phyloP scores from a whole-genome alignment of 2,113 vertebrate species.

The Castor canadensis region DNA sequence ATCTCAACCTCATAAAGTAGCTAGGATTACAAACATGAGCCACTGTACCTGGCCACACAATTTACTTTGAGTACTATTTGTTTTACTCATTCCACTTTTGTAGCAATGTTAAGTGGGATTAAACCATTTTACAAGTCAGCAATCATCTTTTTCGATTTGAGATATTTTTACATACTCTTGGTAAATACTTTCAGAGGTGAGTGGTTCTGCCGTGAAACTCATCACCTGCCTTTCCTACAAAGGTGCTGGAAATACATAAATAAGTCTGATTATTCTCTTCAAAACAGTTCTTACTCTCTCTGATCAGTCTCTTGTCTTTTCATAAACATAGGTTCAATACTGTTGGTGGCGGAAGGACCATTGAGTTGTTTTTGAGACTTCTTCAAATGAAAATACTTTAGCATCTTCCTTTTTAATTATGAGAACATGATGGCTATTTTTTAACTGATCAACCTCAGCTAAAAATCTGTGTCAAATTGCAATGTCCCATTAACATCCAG shows the following conservation, averaged over 20 bases:
- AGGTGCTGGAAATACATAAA: background rate
- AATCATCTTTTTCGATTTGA: background rate
- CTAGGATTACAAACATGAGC: no score
- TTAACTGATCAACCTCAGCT: background rate
- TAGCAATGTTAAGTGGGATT: background rate
- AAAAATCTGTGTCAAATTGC: background rate
- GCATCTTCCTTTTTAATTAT: background rate
- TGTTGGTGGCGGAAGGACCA: background rate
- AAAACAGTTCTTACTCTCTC: background rate
- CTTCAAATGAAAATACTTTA: background rate
- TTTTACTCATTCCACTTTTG: background rate
- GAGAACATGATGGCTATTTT: background rate
- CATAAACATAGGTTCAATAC: background rate
- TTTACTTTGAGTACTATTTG: background rate
- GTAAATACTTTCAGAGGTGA: background rate
- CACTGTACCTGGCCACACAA: no score
- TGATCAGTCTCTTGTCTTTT: background rate
- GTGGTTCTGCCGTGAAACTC: background rate
- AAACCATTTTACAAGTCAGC: background rate
- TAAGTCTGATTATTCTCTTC: background rate
- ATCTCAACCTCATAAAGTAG: no score
- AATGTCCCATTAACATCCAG: background rate
- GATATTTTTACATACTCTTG: background rate
- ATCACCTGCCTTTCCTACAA: background rate
- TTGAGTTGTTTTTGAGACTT: background rate